Conservation (phyloP, 2,888 invertebrate genomes). For the Orchesella flavescens region DNA sequence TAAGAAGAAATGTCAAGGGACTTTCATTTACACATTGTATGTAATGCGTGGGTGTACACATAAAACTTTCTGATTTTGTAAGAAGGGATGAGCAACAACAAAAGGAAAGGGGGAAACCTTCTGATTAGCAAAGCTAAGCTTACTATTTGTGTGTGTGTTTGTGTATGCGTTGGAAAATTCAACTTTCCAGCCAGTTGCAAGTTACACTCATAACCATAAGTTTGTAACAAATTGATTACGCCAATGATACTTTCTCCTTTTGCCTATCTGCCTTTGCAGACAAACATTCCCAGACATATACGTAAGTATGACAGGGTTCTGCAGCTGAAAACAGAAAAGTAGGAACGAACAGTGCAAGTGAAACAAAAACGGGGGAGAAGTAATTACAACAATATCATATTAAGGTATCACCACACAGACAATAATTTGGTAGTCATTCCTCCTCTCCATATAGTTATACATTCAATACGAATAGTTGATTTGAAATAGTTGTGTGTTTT, state of each 20-base stretch:
- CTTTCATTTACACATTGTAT: too few species aligned
- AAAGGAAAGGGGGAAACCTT: too few species aligned
- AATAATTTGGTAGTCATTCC: slow-evolving; percentile 44
- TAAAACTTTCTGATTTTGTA: too few species aligned
- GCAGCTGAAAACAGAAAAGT: not conserved
- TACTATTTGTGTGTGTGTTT: too few species aligned
- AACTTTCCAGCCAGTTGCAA: not conserved
- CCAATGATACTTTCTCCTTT: slow-evolving; percentile 14
- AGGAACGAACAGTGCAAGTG: not conserved
- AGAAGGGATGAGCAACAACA: too few species aligned
- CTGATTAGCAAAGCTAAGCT: too few species aligned
- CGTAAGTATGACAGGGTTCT: not conserved
- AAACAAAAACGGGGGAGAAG: slow-evolving; percentile 15
- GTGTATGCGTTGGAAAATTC: too few species aligned
- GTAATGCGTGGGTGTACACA: too few species aligned
- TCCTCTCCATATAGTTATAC: not conserved
- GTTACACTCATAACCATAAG: slow-evolving; percentile 37
- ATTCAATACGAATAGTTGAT: too few species aligned
- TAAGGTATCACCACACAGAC: slow-evolving; percentile 55
- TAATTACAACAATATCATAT: slow-evolving; percentile 61
- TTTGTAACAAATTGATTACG: slow-evolving; percentile 46
- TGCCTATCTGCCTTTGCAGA: not conserved
- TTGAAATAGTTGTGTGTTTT: too few species aligned
- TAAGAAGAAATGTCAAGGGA: too few species aligned
- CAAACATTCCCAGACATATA: too few species aligned